Evolutionary conservation across 1,140 invertebrate genomes (phyloP).

Genomic region (Melitaea cinxia): DNA sequence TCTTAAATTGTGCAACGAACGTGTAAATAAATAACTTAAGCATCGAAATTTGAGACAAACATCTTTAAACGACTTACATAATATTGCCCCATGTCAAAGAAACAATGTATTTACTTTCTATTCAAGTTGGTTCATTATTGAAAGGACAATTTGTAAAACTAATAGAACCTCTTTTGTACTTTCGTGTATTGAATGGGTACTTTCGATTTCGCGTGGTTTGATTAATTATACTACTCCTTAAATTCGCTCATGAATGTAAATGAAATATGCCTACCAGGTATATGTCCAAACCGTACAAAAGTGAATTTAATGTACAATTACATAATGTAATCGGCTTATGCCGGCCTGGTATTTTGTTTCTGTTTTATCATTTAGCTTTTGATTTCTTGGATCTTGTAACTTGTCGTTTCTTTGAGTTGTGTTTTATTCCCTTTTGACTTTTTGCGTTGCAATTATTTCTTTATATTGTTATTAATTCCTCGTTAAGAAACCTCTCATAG

Average conservation of each 20-base stretch:
- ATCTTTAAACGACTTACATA: slow-evolving; percentile 19
- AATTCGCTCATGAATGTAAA: slow-evolving; percentile 46
- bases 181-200: slow-evolving; percentile 37
- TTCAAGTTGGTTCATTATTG: slow-evolving; percentile 15
- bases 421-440: too few relatives aligned
- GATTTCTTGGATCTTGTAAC: too few relatives aligned
- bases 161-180: slow-evolving; percentile 33
- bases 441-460: too few relatives aligned
- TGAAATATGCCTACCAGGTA: slow-evolving; percentile 13
- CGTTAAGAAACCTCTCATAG: neutral
- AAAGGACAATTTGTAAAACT: slow-evolving; percentile 24
- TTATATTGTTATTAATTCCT: neutral
- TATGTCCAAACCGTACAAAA: neutral
- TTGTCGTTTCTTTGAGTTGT: too few relatives aligned
- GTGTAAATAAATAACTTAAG: slow-evolving; percentile 10
- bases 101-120: slow-evolving; percentile 31
- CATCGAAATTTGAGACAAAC: slow-evolving; percentile 13
- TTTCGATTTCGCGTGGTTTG: slow-evolving; percentile 49
- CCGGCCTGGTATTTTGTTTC: neutral
- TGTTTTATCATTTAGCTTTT: neutral
- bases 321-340: neutral
- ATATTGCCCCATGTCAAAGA: slow-evolving; percentile 27
- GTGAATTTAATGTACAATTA: neutral
- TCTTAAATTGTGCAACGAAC: slow-evolving; percentile 9
- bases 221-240: slow-evolving; percentile 45